Evolutionary conservation across 2,113 vertebrate genomes (phyloP).

Genomic region (Vidua chalybeata): DNA sequence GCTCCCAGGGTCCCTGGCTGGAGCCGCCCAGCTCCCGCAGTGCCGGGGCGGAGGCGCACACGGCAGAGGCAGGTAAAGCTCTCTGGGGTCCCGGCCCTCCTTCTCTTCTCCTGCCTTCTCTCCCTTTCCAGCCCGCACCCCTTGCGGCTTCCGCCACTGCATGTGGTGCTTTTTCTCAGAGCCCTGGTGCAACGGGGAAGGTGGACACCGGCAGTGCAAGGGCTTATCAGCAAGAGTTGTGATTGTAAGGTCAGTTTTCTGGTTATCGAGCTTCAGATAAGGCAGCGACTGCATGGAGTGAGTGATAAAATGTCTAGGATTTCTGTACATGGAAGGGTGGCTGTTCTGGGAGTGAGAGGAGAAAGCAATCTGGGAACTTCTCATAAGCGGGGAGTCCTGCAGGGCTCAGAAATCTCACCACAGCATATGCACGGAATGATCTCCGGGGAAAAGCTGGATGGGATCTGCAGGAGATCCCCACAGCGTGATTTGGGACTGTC

Average conservation of each 20-base stretch:
- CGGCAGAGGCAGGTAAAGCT: not conserved
- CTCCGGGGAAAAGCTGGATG: not conserved
- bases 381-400: accelerated
- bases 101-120: not conserved
- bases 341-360: not conserved
- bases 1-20: not conserved
- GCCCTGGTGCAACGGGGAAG: not conserved
- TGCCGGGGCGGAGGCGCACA: accelerated
- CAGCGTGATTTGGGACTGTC: not conserved
- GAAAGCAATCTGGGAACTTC: not conserved
- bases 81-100: not conserved
- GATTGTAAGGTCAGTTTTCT: not conserved
- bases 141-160: not conserved
- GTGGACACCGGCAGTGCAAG: not conserved
- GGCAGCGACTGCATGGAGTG: not conserved
- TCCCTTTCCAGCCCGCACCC: not conserved
- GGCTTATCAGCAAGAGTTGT: not conserved
- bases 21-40: not conserved
- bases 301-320: conserved; percentile 24
- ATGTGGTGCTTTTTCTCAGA: not conserved
- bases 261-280: not conserved
- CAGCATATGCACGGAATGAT: accelerated
- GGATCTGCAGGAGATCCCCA: not conserved
- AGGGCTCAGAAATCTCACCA: not conserved
- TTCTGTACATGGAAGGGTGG: not conserved